Percentiles rank a stretch among this genome's conserved stretches.
Evolutionary conservation across 2,113 vertebrate genomes (phyloP).

Genomic region (Daubentonia madagascariensis): DNA sequence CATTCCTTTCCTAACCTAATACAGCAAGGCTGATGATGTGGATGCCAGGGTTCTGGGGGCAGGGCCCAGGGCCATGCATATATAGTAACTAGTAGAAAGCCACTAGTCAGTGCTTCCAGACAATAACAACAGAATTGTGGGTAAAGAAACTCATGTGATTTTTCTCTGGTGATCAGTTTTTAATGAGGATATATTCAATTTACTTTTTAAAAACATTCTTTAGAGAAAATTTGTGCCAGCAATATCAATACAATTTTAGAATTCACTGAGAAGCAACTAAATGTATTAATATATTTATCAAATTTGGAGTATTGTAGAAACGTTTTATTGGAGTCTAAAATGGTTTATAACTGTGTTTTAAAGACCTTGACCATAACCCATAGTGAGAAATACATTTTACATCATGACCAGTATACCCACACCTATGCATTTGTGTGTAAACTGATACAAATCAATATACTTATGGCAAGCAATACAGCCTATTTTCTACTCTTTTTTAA

Average conservation of each 20-base stretch:
- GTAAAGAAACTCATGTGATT: not conserved
- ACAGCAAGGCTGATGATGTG: not conserved
- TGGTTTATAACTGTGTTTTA: not conserved
- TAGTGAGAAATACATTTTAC: not conserved
- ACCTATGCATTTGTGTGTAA: not conserved
- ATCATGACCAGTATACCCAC: not conserved
- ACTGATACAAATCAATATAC: not conserved
- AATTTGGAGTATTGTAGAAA: not conserved
- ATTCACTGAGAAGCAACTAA: constrained; percentile 13
- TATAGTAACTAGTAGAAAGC: rapidly evolving
- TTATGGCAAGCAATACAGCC: not conserved
- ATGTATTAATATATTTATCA: not conserved
- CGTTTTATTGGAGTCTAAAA: not conserved
- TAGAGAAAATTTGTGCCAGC: not conserved
- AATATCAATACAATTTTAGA: not conserved
- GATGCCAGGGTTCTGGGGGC: not conserved
- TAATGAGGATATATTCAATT: not conserved
- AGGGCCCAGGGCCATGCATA: too few relatives aligned
- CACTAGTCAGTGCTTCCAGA: not conserved
- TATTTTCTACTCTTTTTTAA: not conserved
- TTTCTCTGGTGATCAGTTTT: not conserved
- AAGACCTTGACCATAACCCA: not conserved
- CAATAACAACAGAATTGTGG: not conserved
- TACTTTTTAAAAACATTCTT: constrained; percentile 6
- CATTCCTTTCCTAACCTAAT: not conserved